Evolutionary conservation across 2,888 invertebrate genomes (phyloP).

Genomic region (Agrochola macilenta): DNA sequence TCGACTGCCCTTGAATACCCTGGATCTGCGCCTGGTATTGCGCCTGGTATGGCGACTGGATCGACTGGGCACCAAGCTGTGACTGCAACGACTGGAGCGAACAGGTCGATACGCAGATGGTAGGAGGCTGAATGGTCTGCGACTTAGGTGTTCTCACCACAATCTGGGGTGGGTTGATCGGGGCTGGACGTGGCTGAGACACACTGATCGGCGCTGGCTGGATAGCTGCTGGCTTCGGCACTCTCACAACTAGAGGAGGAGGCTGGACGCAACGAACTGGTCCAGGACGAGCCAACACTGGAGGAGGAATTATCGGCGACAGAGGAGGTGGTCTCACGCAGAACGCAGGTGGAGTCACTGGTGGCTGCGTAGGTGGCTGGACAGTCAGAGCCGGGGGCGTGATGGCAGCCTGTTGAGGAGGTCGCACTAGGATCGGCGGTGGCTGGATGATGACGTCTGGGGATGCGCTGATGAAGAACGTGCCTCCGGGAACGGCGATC

Average conservation of each 20-base stretch:
- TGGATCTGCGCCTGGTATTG: neutral
- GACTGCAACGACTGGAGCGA: constrained; percentile 42
- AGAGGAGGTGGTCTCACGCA: constrained; percentile 72
- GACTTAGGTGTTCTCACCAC: constrained; percentile 74
- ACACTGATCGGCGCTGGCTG: constrained; percentile 76
- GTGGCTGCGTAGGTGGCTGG: constrained; percentile 70
- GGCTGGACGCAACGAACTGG: constrained; percentile 73
- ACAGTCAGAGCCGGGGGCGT: constrained; percentile 74
- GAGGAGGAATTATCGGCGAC: constrained; percentile 74
- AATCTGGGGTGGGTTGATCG: constrained; percentile 75
- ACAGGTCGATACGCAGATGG: constrained; percentile 67
- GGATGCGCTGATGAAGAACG: constrained; percentile 75
- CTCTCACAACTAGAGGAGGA: constrained; percentile 75
- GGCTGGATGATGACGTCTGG: constrained; percentile 83
- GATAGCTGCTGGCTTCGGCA: constrained; percentile 72
- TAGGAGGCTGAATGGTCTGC: constrained; percentile 73
- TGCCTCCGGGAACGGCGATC: constrained; percentile 79
- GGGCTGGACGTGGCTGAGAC: constrained; percentile 71
- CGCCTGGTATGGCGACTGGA: neutral
- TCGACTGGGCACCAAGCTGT: neutral
- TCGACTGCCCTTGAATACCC: constrained; percentile 9
- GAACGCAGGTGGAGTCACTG: constrained; percentile 75
- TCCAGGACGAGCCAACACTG: constrained; percentile 77
- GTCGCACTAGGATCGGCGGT: constrained; percentile 80
- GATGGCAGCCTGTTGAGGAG: constrained; percentile 72